Percentiles rank a stretch among this genome's conserved stretches.
phyloP scores from a whole-genome alignment of 2,113 vertebrate species.

The Etheostoma cragini region DNA sequence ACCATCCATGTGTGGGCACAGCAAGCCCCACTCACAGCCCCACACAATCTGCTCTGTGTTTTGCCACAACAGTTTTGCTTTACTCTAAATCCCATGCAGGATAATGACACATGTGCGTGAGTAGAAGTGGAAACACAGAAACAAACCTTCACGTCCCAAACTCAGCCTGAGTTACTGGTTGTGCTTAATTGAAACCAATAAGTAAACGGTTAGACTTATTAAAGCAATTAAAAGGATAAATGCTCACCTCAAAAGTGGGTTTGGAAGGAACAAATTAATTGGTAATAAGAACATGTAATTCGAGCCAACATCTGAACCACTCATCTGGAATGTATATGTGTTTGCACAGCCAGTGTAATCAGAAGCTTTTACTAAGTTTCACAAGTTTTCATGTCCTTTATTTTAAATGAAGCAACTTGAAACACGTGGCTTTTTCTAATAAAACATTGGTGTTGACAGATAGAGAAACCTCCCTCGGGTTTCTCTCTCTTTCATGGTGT shows the following conservation, averaged over 20 bases:
- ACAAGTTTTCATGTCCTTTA: neutral
- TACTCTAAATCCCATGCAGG: constrained; percentile 35
- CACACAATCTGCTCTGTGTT: neutral
- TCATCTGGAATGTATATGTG: constrained; percentile 39
- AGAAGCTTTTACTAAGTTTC: neutral
- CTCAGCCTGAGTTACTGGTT: neutral
- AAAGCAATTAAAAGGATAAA: neutral
- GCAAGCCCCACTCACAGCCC: neutral
- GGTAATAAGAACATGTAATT: neutral
- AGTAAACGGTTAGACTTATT: neutral
- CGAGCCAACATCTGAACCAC: constrained; percentile 45
- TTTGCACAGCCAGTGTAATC: neutral
- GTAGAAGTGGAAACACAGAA: constrained; percentile 39
- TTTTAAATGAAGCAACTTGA: neutral
- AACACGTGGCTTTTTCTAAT: constrained; percentile 34
- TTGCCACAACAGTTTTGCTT: constrained; percentile 26
- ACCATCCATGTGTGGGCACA: neutral
- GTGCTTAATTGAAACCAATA: constrained; percentile 16
- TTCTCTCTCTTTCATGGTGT: constrained; percentile 6
- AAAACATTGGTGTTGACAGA: constrained; percentile 9
- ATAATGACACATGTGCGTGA: constrained; percentile 53
- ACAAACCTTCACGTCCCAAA: neutral
- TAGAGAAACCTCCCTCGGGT: constrained; percentile 6
- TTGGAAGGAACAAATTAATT: constrained; percentile 40
- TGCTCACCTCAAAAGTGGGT: constrained; percentile 6